These are phyloP conservation scores for Megastigmus dorsalis DNA, from an alignment of 2,888 invertebrate genomes.

Conservation along the genomic window DNA sequence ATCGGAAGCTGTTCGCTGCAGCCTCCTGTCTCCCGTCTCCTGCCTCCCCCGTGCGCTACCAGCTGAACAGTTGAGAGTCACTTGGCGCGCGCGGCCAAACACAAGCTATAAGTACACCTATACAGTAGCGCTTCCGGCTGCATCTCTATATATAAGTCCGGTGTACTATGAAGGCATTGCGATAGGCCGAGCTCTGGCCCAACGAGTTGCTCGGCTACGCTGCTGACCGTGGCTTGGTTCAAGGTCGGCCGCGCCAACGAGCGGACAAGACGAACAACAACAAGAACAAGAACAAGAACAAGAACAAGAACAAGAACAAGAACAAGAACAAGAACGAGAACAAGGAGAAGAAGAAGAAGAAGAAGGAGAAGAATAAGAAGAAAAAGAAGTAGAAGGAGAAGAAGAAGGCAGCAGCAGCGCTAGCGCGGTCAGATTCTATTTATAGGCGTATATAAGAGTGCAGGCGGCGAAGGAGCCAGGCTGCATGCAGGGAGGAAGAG, in stretches of 20 bases:
- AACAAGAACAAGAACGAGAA: conserved; percentile 51
- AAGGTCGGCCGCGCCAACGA: conserved; percentile 65
- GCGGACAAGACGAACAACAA: conserved; percentile 53
- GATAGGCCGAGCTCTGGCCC: neutral
- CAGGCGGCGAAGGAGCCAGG: no score
- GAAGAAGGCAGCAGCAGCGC: neutral
- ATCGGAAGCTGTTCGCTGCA: no score
- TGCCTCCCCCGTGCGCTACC: no score
- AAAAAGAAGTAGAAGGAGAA: conserved; percentile 1
- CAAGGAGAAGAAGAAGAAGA: conserved; percentile 40
- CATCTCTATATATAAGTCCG: no score
- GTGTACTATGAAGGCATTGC: no score
- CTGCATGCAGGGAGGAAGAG: neutral
- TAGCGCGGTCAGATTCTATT: conserved; percentile 15
- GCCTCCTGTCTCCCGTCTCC: no score
- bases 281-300: conserved; percentile 42
- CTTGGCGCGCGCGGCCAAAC: neutral
- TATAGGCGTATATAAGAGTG: no score
- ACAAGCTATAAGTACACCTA: conserved; percentile 18
- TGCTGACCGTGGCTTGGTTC: conserved; percentile 63
- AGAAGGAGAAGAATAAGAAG: conserved; percentile 42
- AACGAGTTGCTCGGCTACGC: neutral
- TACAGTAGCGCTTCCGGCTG: conserved; percentile 32
- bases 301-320: conserved; percentile 38
- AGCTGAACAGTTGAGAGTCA: neutral